phyloP scores from a whole-genome alignment of 1,140 invertebrate genomes.

The Atopsyche davidsoni region DNA sequence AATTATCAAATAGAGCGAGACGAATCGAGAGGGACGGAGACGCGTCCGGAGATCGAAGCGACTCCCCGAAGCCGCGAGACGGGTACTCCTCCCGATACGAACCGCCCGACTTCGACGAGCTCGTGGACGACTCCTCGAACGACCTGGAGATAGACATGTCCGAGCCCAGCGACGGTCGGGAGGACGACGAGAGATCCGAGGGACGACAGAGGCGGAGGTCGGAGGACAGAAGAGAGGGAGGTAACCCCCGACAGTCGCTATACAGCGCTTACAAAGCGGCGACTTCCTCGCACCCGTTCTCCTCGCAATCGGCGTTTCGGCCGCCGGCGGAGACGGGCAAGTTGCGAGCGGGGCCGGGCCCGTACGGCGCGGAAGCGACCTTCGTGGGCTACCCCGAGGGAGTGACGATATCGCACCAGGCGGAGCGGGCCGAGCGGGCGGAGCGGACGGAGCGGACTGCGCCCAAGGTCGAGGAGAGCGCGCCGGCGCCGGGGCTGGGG shows the following conservation, averaged over 20 bases:
- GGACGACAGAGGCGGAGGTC: constrained; percentile 42
- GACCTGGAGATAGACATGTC: constrained; percentile 76
- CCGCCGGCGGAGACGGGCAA: constrained; percentile 56
- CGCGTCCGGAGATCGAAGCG: constrained; percentile 31
- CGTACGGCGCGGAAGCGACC: constrained; percentile 56
- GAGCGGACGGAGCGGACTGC: constrained; percentile 18
- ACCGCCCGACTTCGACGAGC: constrained; percentile 69
- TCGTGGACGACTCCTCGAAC: constrained; percentile 72
- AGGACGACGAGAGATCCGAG: constrained; percentile 44
- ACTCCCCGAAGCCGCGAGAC: constrained; percentile 36
- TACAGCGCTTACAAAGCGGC: constrained; percentile 50
- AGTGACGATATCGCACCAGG: constrained; percentile 32
- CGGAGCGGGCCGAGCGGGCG: constrained; percentile 32
- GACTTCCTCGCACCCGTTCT: constrained; percentile 54
- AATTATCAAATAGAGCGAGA: constrained; percentile 34
- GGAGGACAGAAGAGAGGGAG: constrained; percentile 44
- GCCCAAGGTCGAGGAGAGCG: constrained; percentile 36
- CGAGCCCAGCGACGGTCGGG: constrained; percentile 51
- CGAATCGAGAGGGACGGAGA: constrained; percentile 43
- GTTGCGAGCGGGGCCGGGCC: constrained; percentile 42
- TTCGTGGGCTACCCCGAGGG: constrained; percentile 51
- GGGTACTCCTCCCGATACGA: constrained; percentile 56
- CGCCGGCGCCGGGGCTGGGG: constrained; percentile 30
- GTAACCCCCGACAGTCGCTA: constrained; percentile 39
- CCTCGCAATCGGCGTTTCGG: constrained; percentile 67